Percentiles rank a stretch among this genome's conserved stretches.
Conservation (phyloP, 2,113 vertebrate genomes). For the Bos javanicus region DNA sequence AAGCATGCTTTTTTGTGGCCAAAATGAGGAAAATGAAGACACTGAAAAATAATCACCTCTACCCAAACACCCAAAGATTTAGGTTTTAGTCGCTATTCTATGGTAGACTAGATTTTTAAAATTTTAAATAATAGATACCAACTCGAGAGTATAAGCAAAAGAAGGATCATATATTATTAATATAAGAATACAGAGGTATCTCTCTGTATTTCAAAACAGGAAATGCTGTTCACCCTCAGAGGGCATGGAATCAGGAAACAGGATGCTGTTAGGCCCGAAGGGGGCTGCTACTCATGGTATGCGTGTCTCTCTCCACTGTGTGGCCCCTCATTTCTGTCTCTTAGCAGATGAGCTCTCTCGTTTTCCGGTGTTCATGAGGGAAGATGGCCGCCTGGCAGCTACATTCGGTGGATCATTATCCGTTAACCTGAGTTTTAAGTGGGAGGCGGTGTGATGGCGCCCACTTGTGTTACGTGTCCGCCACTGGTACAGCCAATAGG, state of each 20-base stretch:
- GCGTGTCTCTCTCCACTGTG: background rate
- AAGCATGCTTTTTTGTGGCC: background rate
- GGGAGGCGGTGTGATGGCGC: background rate
- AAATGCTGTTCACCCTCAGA: background rate
- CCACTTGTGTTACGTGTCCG: background rate
- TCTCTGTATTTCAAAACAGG: background rate
- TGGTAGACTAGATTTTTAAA: background rate
- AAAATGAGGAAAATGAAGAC: background rate
- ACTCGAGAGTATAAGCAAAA: background rate
- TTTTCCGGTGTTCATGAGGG: background rate
- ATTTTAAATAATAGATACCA: background rate
- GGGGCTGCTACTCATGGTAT: fast-evolving
- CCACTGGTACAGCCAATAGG: background rate
- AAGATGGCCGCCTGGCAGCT: background rate
- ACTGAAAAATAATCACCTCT: background rate
- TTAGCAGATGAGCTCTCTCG: background rate
- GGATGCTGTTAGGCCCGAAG: background rate
- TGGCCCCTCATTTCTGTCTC: background rate
- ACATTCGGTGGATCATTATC: background rate
- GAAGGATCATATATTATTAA: background rate
- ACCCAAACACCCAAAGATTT: background rate
- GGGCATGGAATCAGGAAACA: background rate
- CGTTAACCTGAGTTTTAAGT: background rate
- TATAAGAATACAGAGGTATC: background rate
- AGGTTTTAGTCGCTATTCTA: background rate